Conservation (phyloP, 1,140 invertebrate genomes). For the Goniozus legneri region DNA sequence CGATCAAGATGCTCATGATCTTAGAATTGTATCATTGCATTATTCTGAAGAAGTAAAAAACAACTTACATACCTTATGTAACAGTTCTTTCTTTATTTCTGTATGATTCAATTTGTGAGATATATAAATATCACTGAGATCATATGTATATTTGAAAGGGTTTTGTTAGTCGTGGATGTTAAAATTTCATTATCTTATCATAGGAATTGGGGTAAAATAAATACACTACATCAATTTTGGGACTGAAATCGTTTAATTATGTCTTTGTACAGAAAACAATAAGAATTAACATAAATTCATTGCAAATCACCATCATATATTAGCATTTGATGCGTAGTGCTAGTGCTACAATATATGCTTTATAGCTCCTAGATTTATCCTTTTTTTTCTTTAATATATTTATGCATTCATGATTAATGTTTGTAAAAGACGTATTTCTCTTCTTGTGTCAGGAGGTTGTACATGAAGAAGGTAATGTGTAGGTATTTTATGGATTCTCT, state of each 20-base stretch:
- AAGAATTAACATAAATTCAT: slow-evolving; percentile 48
- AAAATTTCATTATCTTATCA: too few relatives aligned
- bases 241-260: slow-evolving; percentile 50
- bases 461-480: slow-evolving; percentile 17
- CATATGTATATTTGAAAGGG: too few relatives aligned
- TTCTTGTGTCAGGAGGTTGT: slow-evolving; percentile 13
- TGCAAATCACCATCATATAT: slow-evolving; percentile 50
- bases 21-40: too few relatives aligned
- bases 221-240: slow-evolving; percentile 19
- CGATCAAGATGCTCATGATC: too few relatives aligned
- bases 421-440: slow-evolving; percentile 34
- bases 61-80: too few relatives aligned
- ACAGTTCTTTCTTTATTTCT: too few relatives aligned
- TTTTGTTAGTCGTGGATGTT: too few relatives aligned
- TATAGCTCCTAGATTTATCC: slow-evolving; percentile 45
- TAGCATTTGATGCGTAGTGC: slow-evolving; percentile 47
- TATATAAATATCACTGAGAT: too few relatives aligned
- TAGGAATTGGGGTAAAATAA: neutral
- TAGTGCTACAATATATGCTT: slow-evolving; percentile 45
- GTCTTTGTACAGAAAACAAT: slow-evolving; percentile 52
- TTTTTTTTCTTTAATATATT: slow-evolving; percentile 28
- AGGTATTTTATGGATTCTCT: slow-evolving; percentile 8
- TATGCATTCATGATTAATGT: slow-evolving; percentile 36
- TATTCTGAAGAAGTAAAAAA: too few relatives aligned
- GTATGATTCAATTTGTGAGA: too few relatives aligned